These are phyloP conservation scores for Spisula subtruncata DNA, from an alignment of 2,888 invertebrate species.

Conservation along the genomic window DNA sequence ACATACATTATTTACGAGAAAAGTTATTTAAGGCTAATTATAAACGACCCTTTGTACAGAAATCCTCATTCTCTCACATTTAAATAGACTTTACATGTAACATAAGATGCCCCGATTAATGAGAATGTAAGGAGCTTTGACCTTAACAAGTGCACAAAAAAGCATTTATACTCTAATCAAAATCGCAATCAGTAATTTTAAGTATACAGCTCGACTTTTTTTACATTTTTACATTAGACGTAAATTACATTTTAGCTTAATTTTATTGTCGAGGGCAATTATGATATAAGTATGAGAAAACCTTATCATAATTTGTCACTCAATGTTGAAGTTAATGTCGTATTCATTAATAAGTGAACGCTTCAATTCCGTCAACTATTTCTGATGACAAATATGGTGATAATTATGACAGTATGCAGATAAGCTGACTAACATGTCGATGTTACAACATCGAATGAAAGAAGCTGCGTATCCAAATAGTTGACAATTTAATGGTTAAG, in stretches of 20 bases:
- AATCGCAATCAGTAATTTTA: conserved; percentile 14
- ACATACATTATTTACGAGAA: conserved; percentile 35
- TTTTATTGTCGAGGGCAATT: conserved; percentile 6
- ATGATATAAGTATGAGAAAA: conserved; percentile 7
- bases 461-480: not conserved
- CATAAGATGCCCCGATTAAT: conserved; percentile 28
- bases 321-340: not conserved
- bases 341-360: not conserved
- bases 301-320: not conserved
- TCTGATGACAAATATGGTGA: not conserved
- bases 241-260: not conserved
- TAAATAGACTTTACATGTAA: conserved; percentile 7
- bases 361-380: not conserved
- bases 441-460: not conserved
- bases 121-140: conserved; percentile 23
- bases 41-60: not conserved
- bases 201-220: not conserved
- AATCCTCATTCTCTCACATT: conserved; percentile 2
- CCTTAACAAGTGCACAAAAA: conserved; percentile 21
- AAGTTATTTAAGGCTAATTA: conserved; percentile 15
- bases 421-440: not conserved
- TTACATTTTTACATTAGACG: not conserved
- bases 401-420: not conserved
- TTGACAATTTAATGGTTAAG: not conserved
- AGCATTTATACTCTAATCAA: conserved; percentile 8